Evolutionary conservation across 2,113 vertebrate species (phyloP).

Genomic region (Scomber japonicus): DNA sequence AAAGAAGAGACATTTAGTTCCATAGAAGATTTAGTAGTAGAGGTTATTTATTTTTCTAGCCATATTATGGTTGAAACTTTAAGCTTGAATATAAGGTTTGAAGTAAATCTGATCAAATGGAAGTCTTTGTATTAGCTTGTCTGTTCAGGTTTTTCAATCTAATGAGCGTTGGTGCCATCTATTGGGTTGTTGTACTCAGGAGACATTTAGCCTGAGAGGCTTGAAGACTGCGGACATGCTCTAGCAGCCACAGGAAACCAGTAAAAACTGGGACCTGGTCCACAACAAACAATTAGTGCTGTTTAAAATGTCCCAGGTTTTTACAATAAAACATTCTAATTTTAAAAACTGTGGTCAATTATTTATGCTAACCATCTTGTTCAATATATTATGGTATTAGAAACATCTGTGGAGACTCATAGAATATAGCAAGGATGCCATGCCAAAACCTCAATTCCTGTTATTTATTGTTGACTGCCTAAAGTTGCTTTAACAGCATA

Average conservation of each 20-base stretch:
- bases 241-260: not conserved
- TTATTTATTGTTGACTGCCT: too few species aligned
- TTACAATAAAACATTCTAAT: not conserved
- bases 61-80: not conserved
- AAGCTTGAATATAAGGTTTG: not conserved
- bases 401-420: not conserved
- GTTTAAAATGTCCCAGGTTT: constrained; percentile 16
- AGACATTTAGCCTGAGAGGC: constrained; percentile 14
- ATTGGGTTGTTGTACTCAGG: constrained; percentile 13
- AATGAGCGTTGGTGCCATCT: not conserved
- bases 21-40: not conserved
- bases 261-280: not conserved
- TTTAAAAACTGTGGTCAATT: constrained; percentile 2
- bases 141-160: too few species aligned
- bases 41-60: not conserved
- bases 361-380: not conserved
- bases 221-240: constrained; percentile 18
- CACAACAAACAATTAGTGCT: not conserved
- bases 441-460: not conserved
- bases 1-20: not conserved
- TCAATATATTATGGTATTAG: not conserved
- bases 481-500: too few species aligned
- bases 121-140: not conserved
- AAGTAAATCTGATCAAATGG: constrained; percentile 17
- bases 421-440: not conserved